phyloP scores from a whole-genome alignment of 35 echinoderm and acorn worm species.

The Heliocidaris tuberculata region DNA sequence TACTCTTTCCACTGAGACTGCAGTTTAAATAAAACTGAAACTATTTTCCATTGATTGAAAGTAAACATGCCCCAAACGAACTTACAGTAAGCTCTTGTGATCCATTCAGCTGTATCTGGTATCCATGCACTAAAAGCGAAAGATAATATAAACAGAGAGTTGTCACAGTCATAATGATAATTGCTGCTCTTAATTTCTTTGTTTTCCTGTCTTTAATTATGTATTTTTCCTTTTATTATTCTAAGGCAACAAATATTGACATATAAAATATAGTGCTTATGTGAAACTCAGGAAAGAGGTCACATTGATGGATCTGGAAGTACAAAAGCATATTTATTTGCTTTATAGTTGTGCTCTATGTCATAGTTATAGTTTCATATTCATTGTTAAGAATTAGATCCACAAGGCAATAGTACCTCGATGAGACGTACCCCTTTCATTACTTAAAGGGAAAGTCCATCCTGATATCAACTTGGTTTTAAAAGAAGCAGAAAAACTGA shows the following conservation, averaged over 20 bases:
- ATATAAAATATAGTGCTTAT: neutral
- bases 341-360: no score
- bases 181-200: neutral
- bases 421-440: no score
- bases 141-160: neutral
- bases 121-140: conserved; percentile 26
- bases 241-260: neutral
- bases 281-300: no score
- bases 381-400: no score
- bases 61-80: neutral
- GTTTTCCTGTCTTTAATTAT: neutral
- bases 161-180: neutral
- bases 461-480: no score
- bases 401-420: no score
- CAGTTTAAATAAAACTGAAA: neutral
- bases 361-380: no score
- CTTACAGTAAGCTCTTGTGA: conserved; percentile 29
- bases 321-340: no score
- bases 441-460: no score
- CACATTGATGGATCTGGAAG: no score
- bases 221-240: neutral
- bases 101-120: conserved; percentile 47
- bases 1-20: neutral
- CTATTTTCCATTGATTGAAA: neutral
- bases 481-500: no score